Base-by-base conservation (phyloP, 2,888 invertebrate genomes). In the Himalopsyche kuldschensis region DNA sequence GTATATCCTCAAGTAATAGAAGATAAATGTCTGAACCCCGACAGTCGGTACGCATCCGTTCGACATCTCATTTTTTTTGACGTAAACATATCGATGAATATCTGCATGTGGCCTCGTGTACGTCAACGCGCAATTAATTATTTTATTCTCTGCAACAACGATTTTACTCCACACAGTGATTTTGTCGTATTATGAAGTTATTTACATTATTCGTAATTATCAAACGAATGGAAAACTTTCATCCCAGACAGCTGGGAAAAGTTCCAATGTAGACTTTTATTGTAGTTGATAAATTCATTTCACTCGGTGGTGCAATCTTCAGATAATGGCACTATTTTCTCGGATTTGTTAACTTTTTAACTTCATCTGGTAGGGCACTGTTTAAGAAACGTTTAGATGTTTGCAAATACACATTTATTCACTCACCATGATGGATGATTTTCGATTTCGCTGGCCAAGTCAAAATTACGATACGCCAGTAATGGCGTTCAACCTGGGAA, bases 401-500 rank as follows among this genome's bases (percentile, higher is more conserved):
- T 87, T 89, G 89, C 89, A 88, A 88, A 88, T 87, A 88, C 86
- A 81, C 87, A 88, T 86, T 89, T 89, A 87, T 86, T 88, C 91
- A 93, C 95, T 92, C 92, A 95, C 95, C 95, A 95, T 95, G 89
- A 94, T 95, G 94, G 95, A 95, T 95, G 96, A 94, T 95, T 93
- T 92, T 90, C 90, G 96, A 96, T 96, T 94, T 93, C 92, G 90
- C 91, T 92, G 91, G 91, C 92, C 93, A 93, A 92, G 93, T 91
- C 92, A 91, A 93, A 93, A 94, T 93, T 92, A 94, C 94, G 94
- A 94, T 95, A 95, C 95, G 95, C 95, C 95, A 95, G 93, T 94
- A 93, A 95, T 95, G 96, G 96, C 96, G 96, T 95, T 95, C 95
- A 94, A 94, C 94, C 93, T 94, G 93, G 93, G 94, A 96, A 96